Evolutionary conservation across 2,113 vertebrate genomes (phyloP).

Genomic region (Anhinga anhinga): DNA sequence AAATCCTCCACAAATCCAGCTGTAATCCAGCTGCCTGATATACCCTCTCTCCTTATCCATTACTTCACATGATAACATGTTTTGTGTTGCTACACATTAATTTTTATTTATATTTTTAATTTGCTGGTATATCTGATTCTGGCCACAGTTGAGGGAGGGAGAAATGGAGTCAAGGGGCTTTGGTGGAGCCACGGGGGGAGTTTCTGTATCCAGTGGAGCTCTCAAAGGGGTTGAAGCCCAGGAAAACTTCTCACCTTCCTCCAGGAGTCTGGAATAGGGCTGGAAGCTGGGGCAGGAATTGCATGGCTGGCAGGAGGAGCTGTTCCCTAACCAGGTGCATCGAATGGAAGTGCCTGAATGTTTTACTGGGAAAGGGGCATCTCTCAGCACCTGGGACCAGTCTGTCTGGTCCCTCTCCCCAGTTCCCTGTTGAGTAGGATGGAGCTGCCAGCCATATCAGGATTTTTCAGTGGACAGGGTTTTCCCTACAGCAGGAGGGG

Average conservation of each 20-base stretch:
- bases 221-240: not conserved
- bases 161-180: not conserved
- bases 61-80: not conserved
- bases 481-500: not conserved
- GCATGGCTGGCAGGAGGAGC: not conserved
- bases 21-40: not conserved
- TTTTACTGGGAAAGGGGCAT: not conserved
- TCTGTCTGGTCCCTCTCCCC: not conserved
- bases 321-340: not conserved
- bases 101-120: not conserved
- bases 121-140: not conserved
- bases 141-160: not conserved
- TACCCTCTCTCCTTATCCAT: not conserved
- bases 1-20: not conserved
- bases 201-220: not conserved
- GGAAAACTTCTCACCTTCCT: not conserved
- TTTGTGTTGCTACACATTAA: not conserved
- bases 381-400: not conserved
- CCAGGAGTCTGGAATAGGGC: not conserved
- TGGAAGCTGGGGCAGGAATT: not conserved
- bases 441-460: not conserved
- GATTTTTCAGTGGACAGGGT: not conserved
- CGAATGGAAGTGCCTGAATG: not conserved
- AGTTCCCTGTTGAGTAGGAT: not conserved
- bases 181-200: not conserved